Percentiles rank a stretch among this genome's conserved stretches.
Evolutionary conservation across 2,888 invertebrate genomes (phyloP).

Genomic region (Coleophora deauratella): DNA sequence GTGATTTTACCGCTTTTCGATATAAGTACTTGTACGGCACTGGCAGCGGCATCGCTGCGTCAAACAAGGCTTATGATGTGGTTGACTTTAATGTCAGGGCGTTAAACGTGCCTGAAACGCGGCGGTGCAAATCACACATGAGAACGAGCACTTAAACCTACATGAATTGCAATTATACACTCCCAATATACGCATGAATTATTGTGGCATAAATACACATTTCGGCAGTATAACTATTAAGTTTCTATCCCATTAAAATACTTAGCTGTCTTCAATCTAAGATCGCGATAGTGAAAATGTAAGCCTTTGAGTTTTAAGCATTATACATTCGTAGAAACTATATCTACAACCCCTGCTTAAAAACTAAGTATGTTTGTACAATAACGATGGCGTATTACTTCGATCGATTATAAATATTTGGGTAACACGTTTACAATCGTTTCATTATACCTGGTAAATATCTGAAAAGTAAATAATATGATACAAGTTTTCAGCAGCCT

Average conservation of each 20-base stretch:
- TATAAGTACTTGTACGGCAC: background rate
- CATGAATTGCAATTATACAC: background rate
- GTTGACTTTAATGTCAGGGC: background rate
- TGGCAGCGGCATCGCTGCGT: background rate
- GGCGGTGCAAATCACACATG: background rate
- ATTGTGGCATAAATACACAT: too few relatives aligned
- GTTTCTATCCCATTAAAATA: too few relatives aligned
- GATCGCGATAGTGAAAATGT: background rate
- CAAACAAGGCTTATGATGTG: background rate
- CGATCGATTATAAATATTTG: too few relatives aligned
- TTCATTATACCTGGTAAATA: background rate
- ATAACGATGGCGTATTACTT: too few relatives aligned
- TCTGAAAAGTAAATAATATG: background rate
- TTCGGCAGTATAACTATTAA: too few relatives aligned
- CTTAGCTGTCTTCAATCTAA: too few relatives aligned
- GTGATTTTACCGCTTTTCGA: background rate
- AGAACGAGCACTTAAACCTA: too few relatives aligned
- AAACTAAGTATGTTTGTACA: too few relatives aligned
- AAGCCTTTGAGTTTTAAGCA: constrained; percentile 54
- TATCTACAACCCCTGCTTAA: too few relatives aligned
- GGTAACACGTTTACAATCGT: too few relatives aligned
- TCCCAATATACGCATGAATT: background rate
- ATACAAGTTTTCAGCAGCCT: constrained; percentile 35
- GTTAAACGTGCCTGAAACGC: too few relatives aligned
- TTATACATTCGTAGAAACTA: background rate